phyloP scores from a whole-genome alignment of 2,113 vertebrate genomes.

The Amazona guildingii region DNA sequence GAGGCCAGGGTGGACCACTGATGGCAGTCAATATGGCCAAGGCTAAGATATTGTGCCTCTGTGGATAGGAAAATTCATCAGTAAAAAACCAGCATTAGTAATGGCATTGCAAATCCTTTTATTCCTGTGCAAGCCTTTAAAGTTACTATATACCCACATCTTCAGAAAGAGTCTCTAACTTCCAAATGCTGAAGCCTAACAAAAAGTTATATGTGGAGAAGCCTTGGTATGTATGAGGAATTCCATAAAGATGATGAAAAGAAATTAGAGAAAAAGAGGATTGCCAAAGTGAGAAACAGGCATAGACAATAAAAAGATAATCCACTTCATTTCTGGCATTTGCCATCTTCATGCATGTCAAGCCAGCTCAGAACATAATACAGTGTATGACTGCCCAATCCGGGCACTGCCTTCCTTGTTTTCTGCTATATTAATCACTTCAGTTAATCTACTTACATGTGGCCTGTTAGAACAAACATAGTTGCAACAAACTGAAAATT shows the following conservation, averaged over 20 bases:
- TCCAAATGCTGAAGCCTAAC: fast-evolving
- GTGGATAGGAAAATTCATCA: not conserved
- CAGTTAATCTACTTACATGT: not conserved
- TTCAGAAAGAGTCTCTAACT: not conserved
- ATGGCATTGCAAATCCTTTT: not conserved
- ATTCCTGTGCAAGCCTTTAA: not conserved
- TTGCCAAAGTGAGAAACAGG: not conserved
- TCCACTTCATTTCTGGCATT: not conserved
- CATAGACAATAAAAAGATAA: not conserved
- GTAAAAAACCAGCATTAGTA: not conserved
- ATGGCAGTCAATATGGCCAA: too few species aligned
- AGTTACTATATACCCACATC: not conserved
- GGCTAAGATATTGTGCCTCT: not conserved
- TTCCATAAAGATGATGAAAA: not conserved
- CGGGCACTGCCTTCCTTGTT: not conserved
- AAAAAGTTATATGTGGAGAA: not conserved
- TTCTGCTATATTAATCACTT: not conserved
- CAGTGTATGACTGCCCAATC: not conserved
- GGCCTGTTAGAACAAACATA: fast-evolving
- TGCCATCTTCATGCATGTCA: not conserved
- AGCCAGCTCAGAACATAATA: not conserved
- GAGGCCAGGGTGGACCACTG: too few species aligned
- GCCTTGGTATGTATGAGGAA: not conserved
- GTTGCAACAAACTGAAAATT: not conserved
- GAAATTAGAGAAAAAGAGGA: not conserved